Base-by-base conservation (phyloP, 1,140 invertebrate species). In the Drosophila melanica region DNA sequence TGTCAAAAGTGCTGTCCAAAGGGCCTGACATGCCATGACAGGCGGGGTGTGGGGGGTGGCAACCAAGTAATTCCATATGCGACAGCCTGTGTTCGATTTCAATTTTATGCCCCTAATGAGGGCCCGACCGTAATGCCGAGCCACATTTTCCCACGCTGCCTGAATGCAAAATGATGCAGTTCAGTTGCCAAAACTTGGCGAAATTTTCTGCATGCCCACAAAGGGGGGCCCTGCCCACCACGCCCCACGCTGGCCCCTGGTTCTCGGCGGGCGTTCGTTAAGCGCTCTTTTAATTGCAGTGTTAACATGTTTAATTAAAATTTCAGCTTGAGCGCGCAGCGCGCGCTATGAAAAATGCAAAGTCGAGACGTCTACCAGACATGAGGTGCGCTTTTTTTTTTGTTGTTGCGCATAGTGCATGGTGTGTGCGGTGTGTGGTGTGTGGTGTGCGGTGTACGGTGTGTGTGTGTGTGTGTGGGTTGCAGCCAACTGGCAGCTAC, bases 271-370 rank as follows among this genome's bases (percentile, higher is more conserved):
- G 60, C 53, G n/a, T 27, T 35, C 55, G 67, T 59, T 67, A 47
- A 47, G 71, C 62, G 64, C 59, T 45, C 50, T 67, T 79, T 85
- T 86, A 85, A 85, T 85, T 86, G 81, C 81, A 86, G 77, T 86
- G 81, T 86, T 87, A 81, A 86, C 81, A 87, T 86, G 79, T 87
- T 86, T 86, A 86, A 86, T 86, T 86, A 86, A 87, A 86, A 86
- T 87, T 86, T 72, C 82, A 70, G 82, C 82, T 81, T 72, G 75
- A 60, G 60, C 65, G 71, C 65, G 71, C 54, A 44, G 20, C 55
- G 58, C 72, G 23, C 44, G 45, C 47, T 65, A 63, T 68, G 48
- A 74, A 71, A 68, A 74, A 74, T 74, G 65, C 54, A 68, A 69
- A 69, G 62, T 58, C 48, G 60, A 81, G 81, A 78, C 78, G 75